These are phyloP conservation scores for Vollenhovia emeryi DNA, from an alignment of 1,140 invertebrate species.

Conservation along the genomic window DNA sequence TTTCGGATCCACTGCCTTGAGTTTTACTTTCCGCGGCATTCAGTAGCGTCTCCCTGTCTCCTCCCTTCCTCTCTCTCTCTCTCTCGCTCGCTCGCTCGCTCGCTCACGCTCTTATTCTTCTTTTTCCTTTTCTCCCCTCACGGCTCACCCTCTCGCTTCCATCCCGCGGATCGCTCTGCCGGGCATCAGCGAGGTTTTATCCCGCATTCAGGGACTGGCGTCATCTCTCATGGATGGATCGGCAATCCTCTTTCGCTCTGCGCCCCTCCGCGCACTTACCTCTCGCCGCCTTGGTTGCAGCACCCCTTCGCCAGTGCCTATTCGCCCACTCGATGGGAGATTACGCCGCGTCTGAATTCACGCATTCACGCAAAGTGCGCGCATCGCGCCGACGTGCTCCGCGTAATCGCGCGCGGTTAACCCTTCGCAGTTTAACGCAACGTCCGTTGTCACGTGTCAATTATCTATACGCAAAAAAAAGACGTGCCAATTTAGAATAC, in stretches of 20 bases:
- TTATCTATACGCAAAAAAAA: neutral
- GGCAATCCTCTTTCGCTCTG: conserved; percentile 82
- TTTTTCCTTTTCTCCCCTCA: conserved; percentile 56
- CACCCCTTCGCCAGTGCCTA: conserved; percentile 59
- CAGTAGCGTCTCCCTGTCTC: conserved; percentile 77
- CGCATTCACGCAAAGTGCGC: conserved; percentile 67
- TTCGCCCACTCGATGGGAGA: conserved; percentile 79
- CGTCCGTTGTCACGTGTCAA: neutral
- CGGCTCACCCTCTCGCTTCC: conserved; percentile 65
- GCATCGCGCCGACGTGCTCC: conserved; percentile 15
- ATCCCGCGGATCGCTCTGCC: conserved; percentile 75
- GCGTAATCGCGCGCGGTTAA: conserved; percentile 44
- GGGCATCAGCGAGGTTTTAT: conserved; percentile 81
- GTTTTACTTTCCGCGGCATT: conserved; percentile 84
- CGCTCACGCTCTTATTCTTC: conserved; percentile 60
- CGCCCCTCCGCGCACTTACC: conserved; percentile 66
- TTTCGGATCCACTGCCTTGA: conserved; percentile 80
- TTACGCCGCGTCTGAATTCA: conserved; percentile 71
- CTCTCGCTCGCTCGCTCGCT: conserved; percentile 35
- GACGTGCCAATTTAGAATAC: neutral
- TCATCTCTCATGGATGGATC: conserved; percentile 83
- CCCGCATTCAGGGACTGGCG: conserved; percentile 80
- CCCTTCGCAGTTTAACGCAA: conserved; percentile 1
- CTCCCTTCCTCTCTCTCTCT: conserved; percentile 66
- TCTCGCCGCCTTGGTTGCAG: conserved; percentile 25